These are phyloP conservation scores for Anguilla japonica DNA, from an alignment of 2,113 vertebrate genomes.

Conservation along the genomic window DNA sequence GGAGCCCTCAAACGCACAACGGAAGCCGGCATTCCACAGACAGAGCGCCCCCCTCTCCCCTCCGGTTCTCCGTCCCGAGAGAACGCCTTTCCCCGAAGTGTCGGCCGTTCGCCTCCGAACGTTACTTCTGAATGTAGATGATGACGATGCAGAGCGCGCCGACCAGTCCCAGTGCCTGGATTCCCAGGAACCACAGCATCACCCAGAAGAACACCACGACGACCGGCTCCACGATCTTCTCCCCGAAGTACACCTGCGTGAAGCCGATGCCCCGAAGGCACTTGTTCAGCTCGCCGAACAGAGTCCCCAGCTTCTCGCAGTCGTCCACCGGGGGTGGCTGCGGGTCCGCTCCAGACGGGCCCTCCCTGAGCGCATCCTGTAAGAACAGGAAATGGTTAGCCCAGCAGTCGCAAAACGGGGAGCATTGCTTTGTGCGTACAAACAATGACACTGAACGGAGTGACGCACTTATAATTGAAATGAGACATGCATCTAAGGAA, in stretches of 20 bases:
- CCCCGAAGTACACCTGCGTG: slow-evolving; percentile 79
- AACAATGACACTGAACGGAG: not conserved
- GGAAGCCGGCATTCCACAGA: not conserved
- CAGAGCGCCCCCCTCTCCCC: not conserved
- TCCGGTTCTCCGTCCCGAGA: not conserved
- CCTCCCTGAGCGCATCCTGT: slow-evolving; percentile 62
- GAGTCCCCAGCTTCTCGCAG: slow-evolving; percentile 80
- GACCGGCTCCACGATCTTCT: slow-evolving; percentile 78
- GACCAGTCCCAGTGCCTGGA: slow-evolving; percentile 79
- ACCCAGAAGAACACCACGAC: slow-evolving; percentile 78
- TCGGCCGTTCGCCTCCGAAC: not conserved
- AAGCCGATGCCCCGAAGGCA: slow-evolving; percentile 76
- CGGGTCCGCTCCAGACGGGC: slow-evolving; percentile 5
- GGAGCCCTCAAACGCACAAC: not conserved
- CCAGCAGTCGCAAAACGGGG: not conserved
- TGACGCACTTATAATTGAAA: too few species aligned
- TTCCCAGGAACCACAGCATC: slow-evolving; percentile 81
- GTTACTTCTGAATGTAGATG: slow-evolving; percentile 79
- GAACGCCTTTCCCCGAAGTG: not conserved
- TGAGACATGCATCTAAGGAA: too few species aligned
- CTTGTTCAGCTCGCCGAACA: slow-evolving; percentile 82
- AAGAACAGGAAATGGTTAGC: slow-evolving; percentile 36
- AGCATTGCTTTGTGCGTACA: not conserved
- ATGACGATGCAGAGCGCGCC: slow-evolving; percentile 81
- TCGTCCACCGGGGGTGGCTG: slow-evolving; percentile 62